Evolutionary conservation across 1,140 invertebrate species (phyloP).

Genomic region (Alviniconcha marisindica): DNA sequence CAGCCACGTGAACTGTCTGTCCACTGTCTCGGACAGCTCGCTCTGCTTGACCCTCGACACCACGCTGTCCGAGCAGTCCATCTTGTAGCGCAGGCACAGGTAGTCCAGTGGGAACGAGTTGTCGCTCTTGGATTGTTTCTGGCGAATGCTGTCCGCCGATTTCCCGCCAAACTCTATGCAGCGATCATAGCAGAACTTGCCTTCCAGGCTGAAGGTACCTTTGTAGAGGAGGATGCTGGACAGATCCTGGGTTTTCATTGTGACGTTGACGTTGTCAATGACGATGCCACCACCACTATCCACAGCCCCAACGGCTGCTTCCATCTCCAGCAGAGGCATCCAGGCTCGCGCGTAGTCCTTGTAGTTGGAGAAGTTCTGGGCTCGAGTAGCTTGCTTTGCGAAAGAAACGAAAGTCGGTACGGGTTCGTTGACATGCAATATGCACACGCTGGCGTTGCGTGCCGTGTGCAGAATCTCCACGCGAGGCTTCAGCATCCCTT

Average conservation of each 20-base stretch:
- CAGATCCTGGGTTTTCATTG: background rate
- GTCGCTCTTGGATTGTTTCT: background rate
- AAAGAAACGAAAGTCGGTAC: conserved; percentile 46
- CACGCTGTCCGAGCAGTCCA: background rate
- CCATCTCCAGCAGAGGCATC: conserved; percentile 63
- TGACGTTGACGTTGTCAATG: conserved; percentile 59
- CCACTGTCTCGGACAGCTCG: background rate
- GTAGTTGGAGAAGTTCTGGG: conserved; percentile 43
- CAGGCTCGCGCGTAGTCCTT: conserved; percentile 57
- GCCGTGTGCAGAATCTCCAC: conserved; percentile 64
- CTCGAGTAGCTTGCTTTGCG: conserved; percentile 28
- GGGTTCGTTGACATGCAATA: conserved; percentile 59
- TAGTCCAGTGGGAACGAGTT: conserved; percentile 39
- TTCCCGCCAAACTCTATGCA: conserved; percentile 44
- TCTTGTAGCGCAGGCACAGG: conserved; percentile 42
- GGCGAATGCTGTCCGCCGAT: conserved; percentile 26
- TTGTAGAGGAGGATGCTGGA: background rate
- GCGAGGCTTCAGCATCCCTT: conserved; percentile 56
- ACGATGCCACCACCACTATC: conserved; percentile 46
- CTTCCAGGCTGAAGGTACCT: conserved; percentile 55
- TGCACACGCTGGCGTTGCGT: conserved; percentile 57
- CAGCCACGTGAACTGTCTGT: conserved; percentile 39
- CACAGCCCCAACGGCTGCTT: conserved; percentile 58
- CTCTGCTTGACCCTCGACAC: background rate
- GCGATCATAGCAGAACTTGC: conserved; percentile 57